Percentiles rank a stretch among this genome's conserved stretches.
phyloP scores from a whole-genome alignment of 1,140 invertebrate species.

The Chironomus striatipennis region DNA sequence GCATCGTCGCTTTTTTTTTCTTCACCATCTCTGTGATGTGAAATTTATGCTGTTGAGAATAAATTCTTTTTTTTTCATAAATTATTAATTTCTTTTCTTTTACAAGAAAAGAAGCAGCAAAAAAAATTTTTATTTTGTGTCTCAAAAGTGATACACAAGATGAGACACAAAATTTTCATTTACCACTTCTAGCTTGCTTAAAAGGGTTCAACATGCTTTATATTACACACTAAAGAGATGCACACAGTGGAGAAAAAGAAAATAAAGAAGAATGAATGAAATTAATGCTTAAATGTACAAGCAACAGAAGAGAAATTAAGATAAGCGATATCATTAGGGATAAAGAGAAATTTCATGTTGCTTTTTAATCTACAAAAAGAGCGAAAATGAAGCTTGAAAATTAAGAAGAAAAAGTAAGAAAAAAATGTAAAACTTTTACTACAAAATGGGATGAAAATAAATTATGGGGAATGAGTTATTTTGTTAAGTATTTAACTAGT shows the following conservation, averaged over 20 bases:
- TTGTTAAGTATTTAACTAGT: no score
- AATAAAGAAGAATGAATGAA: not conserved
- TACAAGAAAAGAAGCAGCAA: not conserved
- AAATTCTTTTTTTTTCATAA: not conserved
- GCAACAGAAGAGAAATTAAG: slow-evolving; percentile 12
- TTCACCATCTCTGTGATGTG: no score
- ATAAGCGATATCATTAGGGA: slow-evolving; percentile 8
- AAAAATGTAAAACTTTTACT: no score
- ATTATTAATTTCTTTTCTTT: not conserved
- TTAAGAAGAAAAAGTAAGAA: no score
- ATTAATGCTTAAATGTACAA: not conserved
- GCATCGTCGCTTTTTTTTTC: no score
- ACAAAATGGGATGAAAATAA: no score
- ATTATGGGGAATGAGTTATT: no score
- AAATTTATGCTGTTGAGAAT: not conserved
- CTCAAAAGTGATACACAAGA: not conserved
- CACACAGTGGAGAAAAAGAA: no score
- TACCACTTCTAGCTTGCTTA: not conserved
- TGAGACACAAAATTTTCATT: slow-evolving; percentile 5
- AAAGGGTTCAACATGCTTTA: slow-evolving; percentile 12
- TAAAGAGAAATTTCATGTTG: not conserved
- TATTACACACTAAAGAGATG: not conserved
- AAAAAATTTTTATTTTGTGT: not conserved
- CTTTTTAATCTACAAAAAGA: no score
- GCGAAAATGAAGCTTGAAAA: no score